A percentile compares a stretch with the other conserved stretches of the same genome.
Conservation (phyloP, 2,797 vertebrate species). For the Cygnus olor region DNA sequence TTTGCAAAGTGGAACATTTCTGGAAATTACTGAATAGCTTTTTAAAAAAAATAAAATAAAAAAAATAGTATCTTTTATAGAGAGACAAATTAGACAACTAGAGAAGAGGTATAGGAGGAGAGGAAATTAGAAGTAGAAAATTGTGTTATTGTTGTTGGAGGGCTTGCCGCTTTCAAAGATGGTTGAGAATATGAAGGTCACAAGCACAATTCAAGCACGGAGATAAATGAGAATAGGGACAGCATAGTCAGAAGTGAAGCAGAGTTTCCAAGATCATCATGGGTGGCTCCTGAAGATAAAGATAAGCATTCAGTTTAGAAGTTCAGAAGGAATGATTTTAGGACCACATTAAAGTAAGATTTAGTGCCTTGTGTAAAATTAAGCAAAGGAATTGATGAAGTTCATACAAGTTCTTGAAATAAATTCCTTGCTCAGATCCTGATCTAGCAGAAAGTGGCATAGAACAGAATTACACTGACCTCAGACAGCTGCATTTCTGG, state of each 20-base stretch:
- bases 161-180: not conserved
- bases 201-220: not conserved
- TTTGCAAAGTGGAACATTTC: not conserved
- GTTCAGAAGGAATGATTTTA: not conserved
- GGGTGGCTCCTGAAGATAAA: not conserved
- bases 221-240: not conserved
- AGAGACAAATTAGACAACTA: not conserved
- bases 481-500: not conserved
- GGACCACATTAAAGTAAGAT: not conserved
- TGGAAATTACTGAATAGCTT: not conserved
- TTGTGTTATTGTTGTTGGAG: not conserved
- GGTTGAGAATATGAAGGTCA: not conserved
- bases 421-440: constrained; percentile 16
- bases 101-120: not conserved
- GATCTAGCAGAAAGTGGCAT: not conserved
- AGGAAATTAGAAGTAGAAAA: not conserved
- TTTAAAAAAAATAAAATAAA: not conserved
- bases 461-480: not conserved
- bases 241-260: not conserved
- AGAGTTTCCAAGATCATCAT: not conserved
- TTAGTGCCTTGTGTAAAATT: constrained; percentile 6
- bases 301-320: not conserved
- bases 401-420: not conserved
- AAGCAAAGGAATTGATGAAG: not conserved
- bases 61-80: not conserved